Evolutionary conservation across 2,888 invertebrate genomes (phyloP).

Genomic region (Caenorhabditis afra): DNA sequence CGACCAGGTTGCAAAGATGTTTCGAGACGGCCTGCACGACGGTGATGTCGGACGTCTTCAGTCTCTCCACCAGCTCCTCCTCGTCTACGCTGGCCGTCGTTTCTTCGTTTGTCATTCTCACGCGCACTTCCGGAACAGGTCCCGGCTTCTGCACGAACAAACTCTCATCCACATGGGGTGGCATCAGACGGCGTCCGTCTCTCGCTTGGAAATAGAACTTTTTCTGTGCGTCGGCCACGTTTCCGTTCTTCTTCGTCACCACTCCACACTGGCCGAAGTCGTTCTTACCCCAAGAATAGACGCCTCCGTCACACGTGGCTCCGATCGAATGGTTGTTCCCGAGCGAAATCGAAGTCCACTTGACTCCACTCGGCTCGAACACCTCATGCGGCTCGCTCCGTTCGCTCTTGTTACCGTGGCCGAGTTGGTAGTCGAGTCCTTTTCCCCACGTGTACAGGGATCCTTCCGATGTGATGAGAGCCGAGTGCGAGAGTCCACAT

Average conservation of each 20-base stretch:
- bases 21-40: slow-evolving; percentile 55
- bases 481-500: slow-evolving; percentile 76
- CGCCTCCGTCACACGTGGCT: slow-evolving; percentile 64
- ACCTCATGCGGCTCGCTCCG: slow-evolving; percentile 70
- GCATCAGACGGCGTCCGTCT: slow-evolving; percentile 51
- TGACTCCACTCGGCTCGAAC: slow-evolving; percentile 66
- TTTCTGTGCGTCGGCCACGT: slow-evolving; percentile 26
- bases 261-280: slow-evolving; percentile 73
- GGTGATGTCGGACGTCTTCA: slow-evolving; percentile 46
- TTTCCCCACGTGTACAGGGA: slow-evolving; percentile 77
- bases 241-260: slow-evolving; percentile 42
- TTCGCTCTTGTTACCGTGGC: slow-evolving; percentile 74
- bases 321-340: slow-evolving; percentile 75
- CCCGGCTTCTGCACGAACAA: slow-evolving; percentile 36
- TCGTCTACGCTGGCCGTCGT: slow-evolving; percentile 45
- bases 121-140: slow-evolving; percentile 37
- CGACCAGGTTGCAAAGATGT: slow-evolving; percentile 35
- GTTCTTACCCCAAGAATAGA: slow-evolving; percentile 76
- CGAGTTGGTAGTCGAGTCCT: slow-evolving; percentile 75
- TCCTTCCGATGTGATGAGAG: slow-evolving; percentile 71
- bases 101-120: slow-evolving; percentile 10
- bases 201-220: slow-evolving; percentile 66
- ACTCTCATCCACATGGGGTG: slow-evolving; percentile 43
- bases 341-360: slow-evolving; percentile 72
- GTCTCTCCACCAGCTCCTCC: slow-evolving; percentile 44